Evolutionary conservation across 2,888 invertebrate genomes (phyloP).

Genomic region (Arenicola marina): DNA sequence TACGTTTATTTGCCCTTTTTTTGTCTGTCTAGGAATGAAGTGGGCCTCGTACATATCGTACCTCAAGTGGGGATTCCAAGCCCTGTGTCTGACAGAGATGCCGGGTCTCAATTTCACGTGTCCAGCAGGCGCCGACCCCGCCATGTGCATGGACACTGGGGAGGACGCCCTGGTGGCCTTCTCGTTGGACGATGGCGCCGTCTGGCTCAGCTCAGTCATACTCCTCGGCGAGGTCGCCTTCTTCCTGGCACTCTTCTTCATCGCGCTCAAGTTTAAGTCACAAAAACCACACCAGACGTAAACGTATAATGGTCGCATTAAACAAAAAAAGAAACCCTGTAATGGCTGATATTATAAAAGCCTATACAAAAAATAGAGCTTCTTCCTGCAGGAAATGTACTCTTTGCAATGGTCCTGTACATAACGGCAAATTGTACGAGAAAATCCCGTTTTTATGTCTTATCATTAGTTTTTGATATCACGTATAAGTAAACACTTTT

Average conservation of each 20-base stretch:
- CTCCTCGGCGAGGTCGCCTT: conserved; percentile 38
- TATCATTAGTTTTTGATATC: too few species aligned
- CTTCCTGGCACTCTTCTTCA: conserved; percentile 40
- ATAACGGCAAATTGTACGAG: too few species aligned
- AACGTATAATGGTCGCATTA: too few species aligned
- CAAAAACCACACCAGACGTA: conserved; percentile 45
- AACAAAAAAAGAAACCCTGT: too few species aligned
- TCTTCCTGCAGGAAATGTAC: too few species aligned
- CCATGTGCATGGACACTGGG: conserved; percentile 40
- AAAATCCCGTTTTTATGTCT: too few species aligned
- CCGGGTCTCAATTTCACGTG: conserved; percentile 42
- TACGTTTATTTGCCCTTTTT: background rate
- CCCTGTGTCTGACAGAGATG: conserved; percentile 42
- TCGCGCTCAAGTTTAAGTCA: conserved; percentile 40
- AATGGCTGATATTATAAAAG: too few species aligned
- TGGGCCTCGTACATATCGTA: conserved; percentile 49
- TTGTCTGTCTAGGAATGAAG: conserved; percentile 37
- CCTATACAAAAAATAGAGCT: too few species aligned
- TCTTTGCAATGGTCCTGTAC: too few species aligned
- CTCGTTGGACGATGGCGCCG: conserved; percentile 37
- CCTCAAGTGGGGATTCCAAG: conserved; percentile 50
- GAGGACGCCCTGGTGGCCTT: conserved; percentile 41
- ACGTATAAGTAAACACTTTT: too few species aligned
- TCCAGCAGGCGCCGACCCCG: conserved; percentile 17
- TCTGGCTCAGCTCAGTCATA: conserved; percentile 38